phyloP scores from a whole-genome alignment of 2,113 vertebrate genomes.

The Daubentonia madagascariensis region DNA sequence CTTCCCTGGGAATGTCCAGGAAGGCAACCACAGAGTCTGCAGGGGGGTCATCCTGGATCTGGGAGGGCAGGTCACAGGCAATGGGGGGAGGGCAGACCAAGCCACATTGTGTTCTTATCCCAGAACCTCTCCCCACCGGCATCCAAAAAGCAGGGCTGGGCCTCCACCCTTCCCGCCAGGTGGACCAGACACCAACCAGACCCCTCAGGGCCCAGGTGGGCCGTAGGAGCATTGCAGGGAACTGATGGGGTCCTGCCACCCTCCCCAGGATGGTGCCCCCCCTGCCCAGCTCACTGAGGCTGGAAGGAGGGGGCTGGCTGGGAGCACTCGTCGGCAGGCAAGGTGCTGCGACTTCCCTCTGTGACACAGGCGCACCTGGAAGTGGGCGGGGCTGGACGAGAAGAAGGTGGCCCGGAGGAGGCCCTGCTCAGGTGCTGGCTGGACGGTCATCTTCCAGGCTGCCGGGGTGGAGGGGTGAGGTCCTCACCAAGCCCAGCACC shows the following conservation, averaged over 20 bases:
- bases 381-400: background rate
- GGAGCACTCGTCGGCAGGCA: background rate
- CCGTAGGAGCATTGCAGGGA: accelerated
- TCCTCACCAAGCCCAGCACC: background rate
- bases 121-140: background rate
- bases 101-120: background rate
- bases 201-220: background rate
- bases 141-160: background rate
- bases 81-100: background rate
- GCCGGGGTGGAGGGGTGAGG: background rate
- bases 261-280: background rate
- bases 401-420: conserved; percentile 15
- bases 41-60: background rate
- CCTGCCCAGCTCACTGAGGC: background rate
- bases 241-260: background rate
- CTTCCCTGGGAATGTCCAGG: background rate
- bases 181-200: background rate
- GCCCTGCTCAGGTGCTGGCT: accelerated
- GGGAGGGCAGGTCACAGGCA: background rate
- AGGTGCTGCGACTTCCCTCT: background rate
- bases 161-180: background rate
- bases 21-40: background rate
- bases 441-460: conserved; percentile 52
- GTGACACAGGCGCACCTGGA: conserved; percentile 12
- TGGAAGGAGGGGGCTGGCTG: background rate